Evolutionary conservation across 2,888 invertebrate species (phyloP).

Genomic region (Microplitis manilae): DNA sequence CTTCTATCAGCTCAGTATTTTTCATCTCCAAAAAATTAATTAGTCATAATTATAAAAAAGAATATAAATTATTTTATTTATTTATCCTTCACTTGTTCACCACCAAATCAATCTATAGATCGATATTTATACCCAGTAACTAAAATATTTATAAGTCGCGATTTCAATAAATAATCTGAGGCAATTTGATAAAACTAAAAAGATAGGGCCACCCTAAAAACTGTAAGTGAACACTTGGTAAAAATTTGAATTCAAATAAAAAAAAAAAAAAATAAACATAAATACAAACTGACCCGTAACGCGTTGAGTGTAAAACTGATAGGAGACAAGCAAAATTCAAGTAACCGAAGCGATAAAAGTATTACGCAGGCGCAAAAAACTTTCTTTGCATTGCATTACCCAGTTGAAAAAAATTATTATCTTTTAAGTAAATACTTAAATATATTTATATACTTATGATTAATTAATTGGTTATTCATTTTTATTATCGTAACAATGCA

Average conservation of each 20-base stretch:
- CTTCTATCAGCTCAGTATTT: background rate
- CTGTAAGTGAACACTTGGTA: background rate
- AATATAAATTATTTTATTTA: too few species aligned
- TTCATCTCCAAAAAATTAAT: too few species aligned
- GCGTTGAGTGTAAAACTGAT: constrained; percentile 5
- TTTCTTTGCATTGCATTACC: background rate
- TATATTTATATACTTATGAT: background rate
- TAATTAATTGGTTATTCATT: background rate
- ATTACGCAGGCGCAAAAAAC: constrained; percentile 3
- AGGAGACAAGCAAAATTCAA: background rate
- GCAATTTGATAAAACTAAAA: too few species aligned
- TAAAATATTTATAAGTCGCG: too few species aligned
- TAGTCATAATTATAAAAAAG: too few species aligned
- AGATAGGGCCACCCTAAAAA: too few species aligned
- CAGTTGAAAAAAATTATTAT: background rate
- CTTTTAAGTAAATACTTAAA: background rate
- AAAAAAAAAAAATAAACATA: background rate
- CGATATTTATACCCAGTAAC: too few species aligned
- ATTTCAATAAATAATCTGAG: too few species aligned
- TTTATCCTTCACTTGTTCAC: too few species aligned
- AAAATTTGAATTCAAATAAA: background rate
- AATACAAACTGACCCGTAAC: constrained; percentile 7
- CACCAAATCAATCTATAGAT: too few species aligned
- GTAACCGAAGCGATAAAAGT: background rate
- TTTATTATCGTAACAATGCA: background rate